Base-by-base conservation (phyloP, 2,888 invertebrate species). In the Rotaria magnacalcarata region DNA sequence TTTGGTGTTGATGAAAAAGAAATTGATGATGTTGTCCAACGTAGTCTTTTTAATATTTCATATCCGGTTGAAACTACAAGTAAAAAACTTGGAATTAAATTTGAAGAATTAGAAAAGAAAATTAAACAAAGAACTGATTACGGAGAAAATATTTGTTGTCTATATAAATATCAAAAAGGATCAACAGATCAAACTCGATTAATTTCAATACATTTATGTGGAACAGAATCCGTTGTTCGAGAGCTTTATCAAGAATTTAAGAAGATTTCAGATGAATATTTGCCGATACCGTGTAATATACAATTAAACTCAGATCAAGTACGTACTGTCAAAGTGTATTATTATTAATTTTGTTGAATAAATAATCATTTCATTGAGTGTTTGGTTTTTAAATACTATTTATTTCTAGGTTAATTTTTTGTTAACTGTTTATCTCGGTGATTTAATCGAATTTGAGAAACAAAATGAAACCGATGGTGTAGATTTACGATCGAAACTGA, bases 361-460 rank as follows among this genome's bases (percentile, higher is more conserved):
- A 14, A 2, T 34, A 34, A 34, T 34, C 34, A 2, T 34, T 34
- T 34, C 34, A 34, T 34, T 34, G 34, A 2, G 34, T 34, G 34
- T 34, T 34, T 2, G 34, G 2, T 34, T 34, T 34, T 34, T 34
- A 34, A 34, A 34, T 34, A 34, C 34, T 34, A 34, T 34, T 34
- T 47, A 34, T 67, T 67, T 67, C 34, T 80, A 80, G 80, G n/a
- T 80, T 47, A 14, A 47, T 47, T 80, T 7, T 80, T 34, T 80
- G 24, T 24, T 80, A n/a, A 21, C 47, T n/a, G 5, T 80, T 47
- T 80, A 47, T 47, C 5, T 4, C 24, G 3, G 8, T 11, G 47
- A 80, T 3, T 47, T 80, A 47, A 80, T n/a, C 2, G 19, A n/a
- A 47, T 80, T 80, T 24, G 80, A 80, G 11, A 80, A 80, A 47